A percentile compares a stretch with the other conserved stretches of the same genome.
phyloP scores from a whole-genome alignment of 2,113 vertebrate genomes.

The Phalacrocorax pelagicus region DNA sequence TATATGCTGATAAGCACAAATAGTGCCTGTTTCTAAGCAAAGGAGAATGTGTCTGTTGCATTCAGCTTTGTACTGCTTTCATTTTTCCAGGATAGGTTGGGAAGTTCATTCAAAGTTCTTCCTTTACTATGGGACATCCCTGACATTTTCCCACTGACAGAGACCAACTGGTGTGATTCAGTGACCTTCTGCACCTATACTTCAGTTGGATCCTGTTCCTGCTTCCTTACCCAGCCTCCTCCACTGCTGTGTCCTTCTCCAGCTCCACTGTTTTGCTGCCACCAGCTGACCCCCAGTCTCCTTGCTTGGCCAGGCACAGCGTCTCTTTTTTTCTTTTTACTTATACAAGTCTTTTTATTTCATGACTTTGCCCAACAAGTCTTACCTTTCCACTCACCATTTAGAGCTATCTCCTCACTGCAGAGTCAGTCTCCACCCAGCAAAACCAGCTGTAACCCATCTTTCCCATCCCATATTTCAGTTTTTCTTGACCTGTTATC shows the following conservation, averaged over 20 bases:
- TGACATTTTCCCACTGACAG: slow-evolving; percentile 39
- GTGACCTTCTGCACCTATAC: neutral
- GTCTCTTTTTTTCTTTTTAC: neutral
- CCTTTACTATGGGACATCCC: slow-evolving; percentile 42
- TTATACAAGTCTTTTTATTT: neutral
- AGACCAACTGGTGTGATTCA: neutral
- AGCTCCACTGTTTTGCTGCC: neutral
- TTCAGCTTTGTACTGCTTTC: neutral
- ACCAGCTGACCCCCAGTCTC: neutral
- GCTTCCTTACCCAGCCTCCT: neutral
- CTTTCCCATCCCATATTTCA: neutral
- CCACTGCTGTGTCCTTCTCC: neutral
- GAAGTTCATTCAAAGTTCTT: slow-evolving; percentile 45
- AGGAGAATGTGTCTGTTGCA: neutral
- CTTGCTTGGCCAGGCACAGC: neutral
- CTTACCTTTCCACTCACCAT: neutral
- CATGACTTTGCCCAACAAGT: neutral
- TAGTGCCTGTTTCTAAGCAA: neutral
- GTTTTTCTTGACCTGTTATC: neutral
- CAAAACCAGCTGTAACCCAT: neutral
- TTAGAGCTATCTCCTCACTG: neutral
- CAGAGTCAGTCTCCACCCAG: neutral
- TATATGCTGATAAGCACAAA: neutral
- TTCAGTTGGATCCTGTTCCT: neutral
- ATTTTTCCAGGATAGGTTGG: neutral